Evolutionary conservation across 2,888 invertebrate genomes (phyloP).

Genomic region (Brachypalpus laphriformis): DNA sequence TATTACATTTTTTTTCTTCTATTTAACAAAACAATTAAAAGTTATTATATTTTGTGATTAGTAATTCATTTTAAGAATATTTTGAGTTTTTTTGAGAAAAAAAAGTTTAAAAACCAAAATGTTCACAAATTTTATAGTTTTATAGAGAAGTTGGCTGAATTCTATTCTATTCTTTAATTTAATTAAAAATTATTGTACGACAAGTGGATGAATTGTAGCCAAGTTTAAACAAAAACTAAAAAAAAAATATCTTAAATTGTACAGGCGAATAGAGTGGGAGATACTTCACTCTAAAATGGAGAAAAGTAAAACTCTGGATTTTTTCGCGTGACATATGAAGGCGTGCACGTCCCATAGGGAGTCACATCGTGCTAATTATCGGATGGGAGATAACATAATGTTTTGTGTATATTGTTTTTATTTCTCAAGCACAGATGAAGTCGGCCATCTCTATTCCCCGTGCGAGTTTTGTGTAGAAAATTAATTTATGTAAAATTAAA

Average conservation of each 20-base stretch:
- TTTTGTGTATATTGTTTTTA: background rate
- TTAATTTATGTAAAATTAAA: constrained; percentile 22
- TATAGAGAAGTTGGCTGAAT: too few relatives aligned
- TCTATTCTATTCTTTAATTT: too few relatives aligned
- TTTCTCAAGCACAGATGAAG: background rate
- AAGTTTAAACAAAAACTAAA: background rate
- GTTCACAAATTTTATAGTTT: constrained; percentile 7
- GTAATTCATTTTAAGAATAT: constrained; percentile 24
- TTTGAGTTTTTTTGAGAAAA: constrained; percentile 30
- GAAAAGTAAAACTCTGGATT: background rate
- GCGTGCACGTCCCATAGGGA: background rate
- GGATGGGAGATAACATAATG: background rate
- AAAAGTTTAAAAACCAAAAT: constrained; percentile 24
- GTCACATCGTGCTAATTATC: background rate
- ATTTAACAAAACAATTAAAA: constrained; percentile 65
- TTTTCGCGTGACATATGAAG: background rate
- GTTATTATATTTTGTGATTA: constrained; percentile 43
- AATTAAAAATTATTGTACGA: background rate
- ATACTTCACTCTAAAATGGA: background rate
- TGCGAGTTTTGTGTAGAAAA: constrained; percentile 26
- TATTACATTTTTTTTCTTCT: constrained; percentile 48
- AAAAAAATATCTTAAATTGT: background rate
- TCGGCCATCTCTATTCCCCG: constrained; percentile 10
- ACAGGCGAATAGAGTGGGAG: background rate
- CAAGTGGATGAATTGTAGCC: background rate